Percentiles rank a stretch among this genome's conserved stretches.
These are phyloP conservation scores for Gallinago media DNA, from an alignment of 2,113 vertebrate species.

Conservation along the genomic window DNA sequence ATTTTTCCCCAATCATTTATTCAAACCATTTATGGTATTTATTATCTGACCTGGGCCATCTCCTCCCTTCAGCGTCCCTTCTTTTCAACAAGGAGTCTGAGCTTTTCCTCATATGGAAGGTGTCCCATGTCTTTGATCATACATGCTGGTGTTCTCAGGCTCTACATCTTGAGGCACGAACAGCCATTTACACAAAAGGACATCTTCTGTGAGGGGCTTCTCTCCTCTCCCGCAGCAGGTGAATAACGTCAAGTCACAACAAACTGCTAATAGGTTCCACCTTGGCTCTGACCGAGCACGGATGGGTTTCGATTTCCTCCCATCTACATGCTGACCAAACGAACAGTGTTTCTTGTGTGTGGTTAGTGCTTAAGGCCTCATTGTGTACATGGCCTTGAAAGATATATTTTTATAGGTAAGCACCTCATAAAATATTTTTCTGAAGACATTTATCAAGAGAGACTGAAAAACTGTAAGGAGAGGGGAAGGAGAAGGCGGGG, in stretches of 20 bases:
- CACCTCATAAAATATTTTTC: conserved; percentile 79
- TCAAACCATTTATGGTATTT: not conserved
- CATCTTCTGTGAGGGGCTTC: not conserved
- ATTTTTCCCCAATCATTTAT: not conserved
- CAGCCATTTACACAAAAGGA: not conserved
- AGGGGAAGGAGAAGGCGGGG: not conserved
- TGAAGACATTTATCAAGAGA: conserved; percentile 80
- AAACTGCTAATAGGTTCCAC: conserved; percentile 57
- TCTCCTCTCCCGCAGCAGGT: conserved; percentile 29
- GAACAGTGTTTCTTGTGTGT: conserved; percentile 45
- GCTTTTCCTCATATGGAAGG: not conserved
- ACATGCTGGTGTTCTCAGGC: not conserved
- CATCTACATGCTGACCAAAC: not conserved
- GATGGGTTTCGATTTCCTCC: not conserved
- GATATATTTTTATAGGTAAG: conserved; percentile 77
- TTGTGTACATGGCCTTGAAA: conserved; percentile 52
- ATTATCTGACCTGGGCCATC: not conserved
- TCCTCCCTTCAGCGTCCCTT: not conserved
- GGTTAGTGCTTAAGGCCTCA: conserved; percentile 63
- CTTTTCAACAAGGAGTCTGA: not conserved
- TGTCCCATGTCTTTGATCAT: not conserved
- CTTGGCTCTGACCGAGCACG: not conserved
- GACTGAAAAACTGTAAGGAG: conserved; percentile 68
- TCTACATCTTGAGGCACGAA: not conserved
- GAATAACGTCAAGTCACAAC: conserved; percentile 59